Evolutionary conservation across 2,797 vertebrate species (phyloP), one percentile per base, ranked within the genome.

Genomic region (Balearica regulorum): DNA sequence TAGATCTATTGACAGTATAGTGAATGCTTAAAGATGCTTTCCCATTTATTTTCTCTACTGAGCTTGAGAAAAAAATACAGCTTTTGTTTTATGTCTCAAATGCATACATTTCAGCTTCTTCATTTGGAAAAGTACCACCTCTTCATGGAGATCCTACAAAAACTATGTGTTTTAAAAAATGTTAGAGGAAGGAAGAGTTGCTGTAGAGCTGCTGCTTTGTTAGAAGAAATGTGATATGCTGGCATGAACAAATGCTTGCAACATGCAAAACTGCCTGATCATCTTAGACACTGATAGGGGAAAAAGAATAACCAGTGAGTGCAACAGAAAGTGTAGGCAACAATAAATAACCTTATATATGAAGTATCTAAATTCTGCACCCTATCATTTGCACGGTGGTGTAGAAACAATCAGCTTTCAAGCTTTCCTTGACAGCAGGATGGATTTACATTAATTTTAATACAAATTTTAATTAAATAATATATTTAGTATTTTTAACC

Each of bases 401-500:
- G 21, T 79, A 87, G 64, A 62, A 93, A 70, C 19, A 57, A 75
- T 37, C 44, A 70, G 22, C 17, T 93, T 83, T 83, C 58, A 76
- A 77, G 80, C 11, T 84, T 77, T 53, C 53, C 44, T 73, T 91
- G 87, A 76, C 71, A 92, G 29, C 18, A 80, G 73, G 79, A 93
- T 69, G 33, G 25, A 90, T 93, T 78, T 90, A 83, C 44, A 66
- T 37, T 83, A 35, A 33, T 75, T 93, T 48, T 37, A 78, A 84
- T 62, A 83, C 83, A 39, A 91, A 65, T 83, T 94, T 87, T 90
- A 90, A 93, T 95, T 92, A 92, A 83, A 86, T 72, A 55, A 75
- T 79, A 62, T 95, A 75, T 91, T 96, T 96, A 61, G 6, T 58
- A 69, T 92, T 96, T 93, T 90, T 87, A 94, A 92, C 37, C 25